These are phyloP conservation scores for Smithornis capensis DNA, from an alignment of 2,113 vertebrate species.

Conservation along the genomic window DNA sequence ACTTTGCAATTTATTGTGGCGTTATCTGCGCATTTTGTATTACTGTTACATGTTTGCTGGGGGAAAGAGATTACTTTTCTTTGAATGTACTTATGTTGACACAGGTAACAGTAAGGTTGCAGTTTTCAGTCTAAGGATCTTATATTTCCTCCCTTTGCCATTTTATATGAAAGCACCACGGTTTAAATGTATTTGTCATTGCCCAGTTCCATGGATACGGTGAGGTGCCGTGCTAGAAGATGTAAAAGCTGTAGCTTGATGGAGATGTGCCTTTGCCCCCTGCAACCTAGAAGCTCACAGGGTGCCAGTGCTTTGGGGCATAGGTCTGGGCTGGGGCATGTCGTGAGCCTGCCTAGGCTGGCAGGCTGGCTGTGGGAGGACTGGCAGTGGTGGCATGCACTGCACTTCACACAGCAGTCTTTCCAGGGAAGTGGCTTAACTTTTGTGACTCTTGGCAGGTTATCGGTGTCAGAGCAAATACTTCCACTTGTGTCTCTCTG, in stretches of 20 bases:
- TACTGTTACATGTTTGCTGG: not conserved
- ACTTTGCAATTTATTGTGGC: not conserved
- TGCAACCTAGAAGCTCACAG: not conserved
- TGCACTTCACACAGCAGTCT: rapidly evolving
- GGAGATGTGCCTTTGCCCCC: not conserved
- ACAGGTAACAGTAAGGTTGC: not conserved
- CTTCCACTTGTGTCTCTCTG: not conserved
- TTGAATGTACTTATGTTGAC: not conserved
- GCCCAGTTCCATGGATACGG: not conserved
- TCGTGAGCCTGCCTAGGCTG: not conserved
- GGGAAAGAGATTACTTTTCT: not conserved
- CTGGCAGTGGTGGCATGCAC: not conserved
- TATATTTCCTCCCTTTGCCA: not conserved
- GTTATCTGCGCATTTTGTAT: not conserved
- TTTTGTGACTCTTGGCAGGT: too few relatives aligned
- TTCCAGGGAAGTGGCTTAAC: not conserved
- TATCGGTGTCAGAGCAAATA: not conserved
- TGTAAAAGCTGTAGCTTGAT: not conserved
- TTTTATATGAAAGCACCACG: not conserved
- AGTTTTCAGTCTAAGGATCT: not conserved
- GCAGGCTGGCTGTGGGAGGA: not conserved
- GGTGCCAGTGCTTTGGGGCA: not conserved
- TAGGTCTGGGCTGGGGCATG: not conserved
- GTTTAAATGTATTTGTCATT: not conserved
- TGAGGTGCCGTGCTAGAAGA: not conserved